Conservation (phyloP, 2,113 vertebrate genomes). For the Otus sunia region DNA sequence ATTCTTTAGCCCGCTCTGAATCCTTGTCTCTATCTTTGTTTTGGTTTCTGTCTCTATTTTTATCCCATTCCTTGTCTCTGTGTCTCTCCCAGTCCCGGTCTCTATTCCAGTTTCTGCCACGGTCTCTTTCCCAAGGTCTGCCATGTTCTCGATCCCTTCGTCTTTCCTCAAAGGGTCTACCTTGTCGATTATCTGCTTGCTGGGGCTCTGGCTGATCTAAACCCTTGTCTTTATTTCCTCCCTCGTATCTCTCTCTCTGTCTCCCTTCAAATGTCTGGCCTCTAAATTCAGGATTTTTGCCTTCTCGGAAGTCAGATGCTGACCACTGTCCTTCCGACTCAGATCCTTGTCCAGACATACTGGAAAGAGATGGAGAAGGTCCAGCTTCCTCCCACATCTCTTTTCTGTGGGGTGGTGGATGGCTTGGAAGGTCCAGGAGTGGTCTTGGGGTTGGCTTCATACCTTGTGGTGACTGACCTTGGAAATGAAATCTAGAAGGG, state of each 20-base stretch:
- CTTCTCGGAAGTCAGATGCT: slow-evolving; percentile 81
- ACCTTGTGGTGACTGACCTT: slow-evolving; percentile 64
- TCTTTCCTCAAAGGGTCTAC: slow-evolving; percentile 84
- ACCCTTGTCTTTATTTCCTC: slow-evolving; percentile 77
- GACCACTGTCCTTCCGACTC: slow-evolving; percentile 81
- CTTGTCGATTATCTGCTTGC: slow-evolving; percentile 76
- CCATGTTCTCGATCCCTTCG: slow-evolving; percentile 78
- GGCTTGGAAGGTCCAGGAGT: slow-evolving; percentile 83
- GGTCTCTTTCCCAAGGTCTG: slow-evolving; percentile 72
- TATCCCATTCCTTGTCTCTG: slow-evolving; percentile 71
- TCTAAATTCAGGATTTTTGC: slow-evolving; percentile 75
- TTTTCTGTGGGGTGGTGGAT: slow-evolving; percentile 77
- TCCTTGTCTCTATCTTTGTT: slow-evolving; percentile 73
- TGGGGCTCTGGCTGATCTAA: slow-evolving; percentile 66
- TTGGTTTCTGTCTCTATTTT: slow-evolving; percentile 55
- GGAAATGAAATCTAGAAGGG: slow-evolving; percentile 78
- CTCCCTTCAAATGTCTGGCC: slow-evolving; percentile 76
- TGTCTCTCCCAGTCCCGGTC: slow-evolving; percentile 77
- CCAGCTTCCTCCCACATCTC: slow-evolving; percentile 77
- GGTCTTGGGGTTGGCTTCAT: slow-evolving; percentile 77
- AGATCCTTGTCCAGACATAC: slow-evolving; percentile 64
- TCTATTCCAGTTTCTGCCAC: slow-evolving; percentile 78
- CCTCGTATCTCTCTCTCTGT: slow-evolving; percentile 84
- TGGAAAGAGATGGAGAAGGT: slow-evolving; percentile 37
- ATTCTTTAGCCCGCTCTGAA: slow-evolving; percentile 44